Evolutionary conservation across 2,113 vertebrate genomes (phyloP).

Genomic region (Clupea harengus): DNA sequence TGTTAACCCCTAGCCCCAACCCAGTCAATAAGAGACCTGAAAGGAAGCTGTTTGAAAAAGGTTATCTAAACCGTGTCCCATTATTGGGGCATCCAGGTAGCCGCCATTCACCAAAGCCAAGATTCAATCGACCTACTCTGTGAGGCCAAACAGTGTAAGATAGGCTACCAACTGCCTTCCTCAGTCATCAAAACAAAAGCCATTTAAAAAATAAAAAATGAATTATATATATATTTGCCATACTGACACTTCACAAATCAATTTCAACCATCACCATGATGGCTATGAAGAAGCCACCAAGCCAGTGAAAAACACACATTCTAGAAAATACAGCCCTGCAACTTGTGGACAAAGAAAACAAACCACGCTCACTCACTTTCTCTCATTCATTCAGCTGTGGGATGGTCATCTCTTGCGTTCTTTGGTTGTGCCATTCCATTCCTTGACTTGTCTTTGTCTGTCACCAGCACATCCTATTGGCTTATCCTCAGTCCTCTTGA

Average conservation of each 20-base stretch:
- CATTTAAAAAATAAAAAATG: background rate
- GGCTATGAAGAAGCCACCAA: background rate
- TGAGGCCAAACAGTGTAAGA: background rate
- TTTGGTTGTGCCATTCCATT: constrained; percentile 62
- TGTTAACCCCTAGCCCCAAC: background rate
- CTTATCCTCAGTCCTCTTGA: background rate
- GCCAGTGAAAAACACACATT: background rate
- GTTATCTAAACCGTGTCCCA: background rate
- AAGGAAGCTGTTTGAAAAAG: background rate
- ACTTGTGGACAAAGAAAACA: background rate
- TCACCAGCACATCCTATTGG: background rate
- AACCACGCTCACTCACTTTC: constrained; percentile 55
- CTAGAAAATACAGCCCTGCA: background rate
- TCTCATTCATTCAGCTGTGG: constrained; percentile 57
- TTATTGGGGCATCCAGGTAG: background rate
- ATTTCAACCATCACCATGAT: background rate
- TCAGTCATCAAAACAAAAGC: background rate
- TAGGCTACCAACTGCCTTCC: background rate
- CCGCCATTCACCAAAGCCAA: background rate
- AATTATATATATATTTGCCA: background rate
- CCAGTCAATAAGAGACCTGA: background rate
- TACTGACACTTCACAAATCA: background rate
- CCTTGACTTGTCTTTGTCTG: constrained; percentile 8
- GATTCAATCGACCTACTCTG: background rate
- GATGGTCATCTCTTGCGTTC: constrained; percentile 50